Conservation (phyloP, 1,140 invertebrate species). For the Hycleus cichorii region DNA sequence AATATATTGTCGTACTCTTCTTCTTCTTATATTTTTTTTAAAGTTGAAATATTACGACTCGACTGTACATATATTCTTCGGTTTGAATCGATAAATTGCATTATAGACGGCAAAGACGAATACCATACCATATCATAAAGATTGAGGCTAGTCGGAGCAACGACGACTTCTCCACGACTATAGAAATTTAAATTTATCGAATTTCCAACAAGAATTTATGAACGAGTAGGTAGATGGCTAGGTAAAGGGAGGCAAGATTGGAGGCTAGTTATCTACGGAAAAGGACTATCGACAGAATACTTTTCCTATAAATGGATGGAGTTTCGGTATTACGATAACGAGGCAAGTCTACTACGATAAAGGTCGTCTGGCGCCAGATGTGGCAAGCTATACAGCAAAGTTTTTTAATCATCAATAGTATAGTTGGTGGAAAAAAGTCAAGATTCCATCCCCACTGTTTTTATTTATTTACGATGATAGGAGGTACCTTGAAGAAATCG, state of each 20-base stretch:
- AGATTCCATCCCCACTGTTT: too few relatives aligned
- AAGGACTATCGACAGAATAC: too few relatives aligned
- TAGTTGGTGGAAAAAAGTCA: too few relatives aligned
- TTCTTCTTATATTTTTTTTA: too few relatives aligned
- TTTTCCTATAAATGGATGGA: too few relatives aligned
- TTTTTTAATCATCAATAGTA: too few relatives aligned
- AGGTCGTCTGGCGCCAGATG: conserved; percentile 10
- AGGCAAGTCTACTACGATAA: conserved; percentile 4
- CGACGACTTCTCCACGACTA: background rate
- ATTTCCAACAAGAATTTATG: background rate
- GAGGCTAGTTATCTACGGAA: too few relatives aligned
- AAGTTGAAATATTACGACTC: too few relatives aligned
- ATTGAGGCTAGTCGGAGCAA: background rate
- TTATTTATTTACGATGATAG: too few relatives aligned
- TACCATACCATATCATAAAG: conserved; percentile 1
- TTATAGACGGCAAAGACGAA: background rate
- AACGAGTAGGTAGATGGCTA: background rate
- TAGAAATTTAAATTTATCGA: background rate
- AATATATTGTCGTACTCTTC: too few relatives aligned
- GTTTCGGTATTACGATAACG: conserved; percentile 9
- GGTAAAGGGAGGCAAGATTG: background rate
- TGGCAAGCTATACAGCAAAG: background rate
- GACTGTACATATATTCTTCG: conserved; percentile 3
- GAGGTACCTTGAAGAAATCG: too few relatives aligned
- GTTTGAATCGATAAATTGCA: conserved; percentile 10